Evolutionary conservation across 2,113 vertebrate species (phyloP), one percentile per base, ranked within the genome.

Genomic region (Rhizomys pruinosus): DNA sequence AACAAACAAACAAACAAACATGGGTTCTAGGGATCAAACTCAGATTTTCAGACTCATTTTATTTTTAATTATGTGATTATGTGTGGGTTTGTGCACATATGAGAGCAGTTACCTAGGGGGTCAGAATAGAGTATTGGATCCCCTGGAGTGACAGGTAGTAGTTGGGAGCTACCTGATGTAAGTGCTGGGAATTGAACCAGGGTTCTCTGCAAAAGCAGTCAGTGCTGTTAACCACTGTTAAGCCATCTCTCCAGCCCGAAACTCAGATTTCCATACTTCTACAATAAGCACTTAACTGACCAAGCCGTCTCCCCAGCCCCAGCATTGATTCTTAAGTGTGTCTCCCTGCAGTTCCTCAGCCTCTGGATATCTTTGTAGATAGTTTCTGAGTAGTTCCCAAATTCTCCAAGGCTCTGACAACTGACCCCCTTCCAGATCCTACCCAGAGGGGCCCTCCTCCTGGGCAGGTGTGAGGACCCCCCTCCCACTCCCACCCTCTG

Each of bases 401-500:
- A 11, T 72, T 64, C 63, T 61, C 68, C 7, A 32, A 47, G 59
- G 74, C 57, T 55, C 89, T 20, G n/a, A 68, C 82, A 68, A 69
- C 42, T 61, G 7, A 11, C 69, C 16, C 16, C 0, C 10, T 59
- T 92, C 72, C 64, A 76, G 12, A 42, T 3, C 73, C 42, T 63
- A 44, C 17, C 27, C 1, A 64, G 29, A 71, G 27, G 55, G 20
- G 20, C 15, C 6, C 0, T 17, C 55, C 47, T 79, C 63, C 23
- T 42, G 22, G 15, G 27, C 1, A 19, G 47, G 47, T 6, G 71
- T 47, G 42, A 11, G 25, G 17, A 44, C 12, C 12, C 32, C 42
- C 68, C 47, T 39, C n/a, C 10, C 12, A 7, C 2, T 44, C 27
- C 0, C 12, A 7, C 2, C 37, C 27, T 0, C 7, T 44, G 27